Conservation (phyloP, 1,140 invertebrate species). For the Probaryconus sp. region DNA sequence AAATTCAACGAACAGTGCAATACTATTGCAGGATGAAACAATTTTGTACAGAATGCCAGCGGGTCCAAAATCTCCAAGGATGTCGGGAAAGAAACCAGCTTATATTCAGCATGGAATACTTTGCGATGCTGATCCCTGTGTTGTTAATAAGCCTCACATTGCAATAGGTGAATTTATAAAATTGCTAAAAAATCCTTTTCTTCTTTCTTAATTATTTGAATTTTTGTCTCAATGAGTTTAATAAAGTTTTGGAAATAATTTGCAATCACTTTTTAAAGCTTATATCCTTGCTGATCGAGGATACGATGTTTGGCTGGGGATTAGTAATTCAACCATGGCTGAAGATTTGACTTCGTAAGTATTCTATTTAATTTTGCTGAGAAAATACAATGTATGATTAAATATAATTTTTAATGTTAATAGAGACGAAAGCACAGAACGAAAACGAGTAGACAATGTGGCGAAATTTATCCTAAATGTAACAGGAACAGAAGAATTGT, state of each 20-base stretch:
- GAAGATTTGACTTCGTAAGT: slow-evolving; percentile 65
- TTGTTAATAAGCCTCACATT: slow-evolving; percentile 67
- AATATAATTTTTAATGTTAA: slow-evolving; percentile 12
- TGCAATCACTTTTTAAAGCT: slow-evolving; percentile 65
- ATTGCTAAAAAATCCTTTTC: slow-evolving; percentile 1
- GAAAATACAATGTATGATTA: no score
- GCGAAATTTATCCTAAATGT: slow-evolving; percentile 64
- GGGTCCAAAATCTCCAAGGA: slow-evolving; percentile 64
- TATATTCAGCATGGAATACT: slow-evolving; percentile 79
- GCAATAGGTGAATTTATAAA: slow-evolving; percentile 63
- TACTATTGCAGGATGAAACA: slow-evolving; percentile 32
- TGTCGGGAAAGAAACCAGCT: slow-evolving; percentile 59
- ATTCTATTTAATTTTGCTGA: slow-evolving; percentile 2
- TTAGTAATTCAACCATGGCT: slow-evolving; percentile 65
- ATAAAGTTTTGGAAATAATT: slow-evolving; percentile 21
- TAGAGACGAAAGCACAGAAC: slow-evolving; percentile 66
- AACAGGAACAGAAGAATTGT: slow-evolving; percentile 65
- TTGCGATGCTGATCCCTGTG: slow-evolving; percentile 71
- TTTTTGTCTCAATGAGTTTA: no score
- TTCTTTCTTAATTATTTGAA: slow-evolving; percentile 8
- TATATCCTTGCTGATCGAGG: slow-evolving; percentile 78
- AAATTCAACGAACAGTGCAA: slow-evolving; percentile 25
- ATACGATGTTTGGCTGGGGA: slow-evolving; percentile 80
- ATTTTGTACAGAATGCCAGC: slow-evolving; percentile 66
- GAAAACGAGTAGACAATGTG: slow-evolving; percentile 60